Evolutionary conservation across 2,888 invertebrate genomes (phyloP).

Genomic region (Epinotia nisella): DNA sequence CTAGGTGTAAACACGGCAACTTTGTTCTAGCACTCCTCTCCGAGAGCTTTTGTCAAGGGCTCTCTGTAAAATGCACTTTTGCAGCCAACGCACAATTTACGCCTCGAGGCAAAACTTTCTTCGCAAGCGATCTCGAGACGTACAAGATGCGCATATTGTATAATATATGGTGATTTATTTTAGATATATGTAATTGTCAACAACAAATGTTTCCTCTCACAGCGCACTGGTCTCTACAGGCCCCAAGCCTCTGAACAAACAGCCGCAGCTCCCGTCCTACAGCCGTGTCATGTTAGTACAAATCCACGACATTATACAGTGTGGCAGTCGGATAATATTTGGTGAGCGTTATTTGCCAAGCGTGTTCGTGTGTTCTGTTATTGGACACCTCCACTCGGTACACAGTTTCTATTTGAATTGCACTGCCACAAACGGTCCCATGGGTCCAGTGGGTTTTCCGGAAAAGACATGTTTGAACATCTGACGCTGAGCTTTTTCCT

Average conservation of each 20-base stretch:
- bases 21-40: conserved; percentile 65
- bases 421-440: conserved; percentile 67
- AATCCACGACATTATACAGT: conserved; percentile 76
- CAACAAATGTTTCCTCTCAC: conserved; percentile 54
- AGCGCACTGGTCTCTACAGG: conserved; percentile 59
- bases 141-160: neutral
- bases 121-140: conserved; percentile 5
- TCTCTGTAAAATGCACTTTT: conserved; percentile 76
- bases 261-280: conserved; percentile 68
- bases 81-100: conserved; percentile 69
- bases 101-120: conserved; percentile 35
- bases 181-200: conserved; percentile 46
- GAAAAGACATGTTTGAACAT: conserved; percentile 65
- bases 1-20: conserved; percentile 71
- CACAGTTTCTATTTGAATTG: conserved; percentile 76
- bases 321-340: conserved; percentile 79
- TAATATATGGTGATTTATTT: neutral
- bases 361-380: conserved; percentile 81
- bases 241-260: conserved; percentile 72
- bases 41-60: conserved; percentile 67
- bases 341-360: conserved; percentile 79
- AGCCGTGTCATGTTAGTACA: conserved; percentile 69
- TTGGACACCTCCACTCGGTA: conserved; percentile 79
- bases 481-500: conserved; percentile 50
- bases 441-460: conserved; percentile 63